phyloP scores from a whole-genome alignment of 2,113 vertebrate genomes.

The Aramus guarauna region DNA sequence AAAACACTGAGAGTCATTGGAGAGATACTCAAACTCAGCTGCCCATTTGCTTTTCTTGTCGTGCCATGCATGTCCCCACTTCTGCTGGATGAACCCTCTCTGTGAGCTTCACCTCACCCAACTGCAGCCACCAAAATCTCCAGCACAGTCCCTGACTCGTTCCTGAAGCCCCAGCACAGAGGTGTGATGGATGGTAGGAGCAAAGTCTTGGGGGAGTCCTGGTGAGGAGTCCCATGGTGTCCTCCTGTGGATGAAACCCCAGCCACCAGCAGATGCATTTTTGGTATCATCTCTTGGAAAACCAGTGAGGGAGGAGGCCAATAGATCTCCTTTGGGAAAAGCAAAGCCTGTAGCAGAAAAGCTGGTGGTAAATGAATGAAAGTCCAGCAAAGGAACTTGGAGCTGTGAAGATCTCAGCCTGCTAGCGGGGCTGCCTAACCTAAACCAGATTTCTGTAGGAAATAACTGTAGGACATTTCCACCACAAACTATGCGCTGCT shows the following conservation, averaged over 20 bases:
- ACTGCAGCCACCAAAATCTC: neutral
- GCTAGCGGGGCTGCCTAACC: neutral
- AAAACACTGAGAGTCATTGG: neutral
- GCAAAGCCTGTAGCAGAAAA: neutral
- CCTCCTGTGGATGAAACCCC: neutral
- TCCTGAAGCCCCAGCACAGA: neutral
- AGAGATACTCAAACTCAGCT: neutral
- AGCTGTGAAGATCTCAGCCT: neutral
- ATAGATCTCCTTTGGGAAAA: neutral
- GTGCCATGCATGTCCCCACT: rapidly evolving
- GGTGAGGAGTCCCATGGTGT: neutral
- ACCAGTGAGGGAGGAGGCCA: neutral
- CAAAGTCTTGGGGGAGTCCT: neutral
- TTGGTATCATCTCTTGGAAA: neutral
- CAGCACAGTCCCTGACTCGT: rapidly evolving
- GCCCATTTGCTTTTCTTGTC: neutral
- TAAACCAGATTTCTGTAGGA: neutral
- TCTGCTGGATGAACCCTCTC: neutral
- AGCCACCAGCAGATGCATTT: neutral
- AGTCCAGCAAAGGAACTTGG: neutral
- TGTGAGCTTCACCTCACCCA: neutral
- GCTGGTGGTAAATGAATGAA: neutral
- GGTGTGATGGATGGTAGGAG: neutral
- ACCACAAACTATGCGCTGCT: neutral
- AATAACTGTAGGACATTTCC: neutral